Evolutionary conservation across 1,140 invertebrate genomes (phyloP), one percentile per base, ranked within the genome.

Genomic region (Zaprionus capensis): DNA sequence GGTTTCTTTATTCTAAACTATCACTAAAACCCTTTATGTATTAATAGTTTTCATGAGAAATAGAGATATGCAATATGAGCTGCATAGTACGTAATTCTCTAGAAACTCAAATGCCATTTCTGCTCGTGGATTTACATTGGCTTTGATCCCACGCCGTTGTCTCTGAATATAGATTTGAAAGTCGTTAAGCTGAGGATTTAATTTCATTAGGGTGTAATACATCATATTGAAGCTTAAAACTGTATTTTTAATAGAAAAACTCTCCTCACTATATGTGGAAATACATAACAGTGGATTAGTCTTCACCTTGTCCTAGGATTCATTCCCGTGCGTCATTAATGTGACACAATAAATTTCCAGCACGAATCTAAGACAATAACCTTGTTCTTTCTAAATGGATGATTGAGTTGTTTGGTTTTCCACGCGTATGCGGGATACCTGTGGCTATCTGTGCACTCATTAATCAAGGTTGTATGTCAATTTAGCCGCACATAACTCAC

Each of bases 391-490:
- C 34, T 36, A 24, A 53, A 46, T 36, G 31, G 31, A 69, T 82
- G 82, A 76, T 79, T 72, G 68, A 87, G 71, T 51, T 70, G 64
- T 61, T 65, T 38, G 24, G 5, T 7, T 58, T 17, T 56, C n/a
- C 22, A 14, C 38, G 12, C 11, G 4, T 38, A n/a, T 41, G 20
- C 28, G 41, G 46, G 36, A 51, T 68, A 56, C 51, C 69, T 70
- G 46, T 31, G 57, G 55, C 20, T 44, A 5, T 17, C 17, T 15
- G 4, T 44, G 6, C 56, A 1, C 31, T 41, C 80, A 86, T 86
- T 80, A 79, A 87, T 87, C 82, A 86, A 82, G 71, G 76, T 80
- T 68, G 80, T 73, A 71, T 86, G 82, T 80, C 82, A 86, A 71
- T 87, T 82, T 82, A 61, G 55, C 44, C 17, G 66, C 62, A 73